Percentiles rank a stretch among this genome's conserved stretches.
phyloP scores from a whole-genome alignment of 1,140 invertebrate genomes.

The Pachyrhynchus sulphureomaculatus region DNA sequence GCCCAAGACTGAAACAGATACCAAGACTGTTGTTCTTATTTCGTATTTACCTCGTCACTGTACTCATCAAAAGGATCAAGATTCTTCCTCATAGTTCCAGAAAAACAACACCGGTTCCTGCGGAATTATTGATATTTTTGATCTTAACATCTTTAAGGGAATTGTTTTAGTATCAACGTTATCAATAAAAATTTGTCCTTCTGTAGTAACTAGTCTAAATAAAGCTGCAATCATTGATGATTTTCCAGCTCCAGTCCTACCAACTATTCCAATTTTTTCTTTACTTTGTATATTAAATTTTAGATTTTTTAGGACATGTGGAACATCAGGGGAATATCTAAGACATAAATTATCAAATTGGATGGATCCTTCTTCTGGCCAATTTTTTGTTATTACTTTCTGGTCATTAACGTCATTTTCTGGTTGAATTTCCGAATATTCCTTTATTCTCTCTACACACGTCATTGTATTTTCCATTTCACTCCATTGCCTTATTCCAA shows the following conservation, averaged over 20 bases:
- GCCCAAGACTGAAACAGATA: too few species aligned
- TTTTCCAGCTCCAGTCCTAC: conserved; percentile 66
- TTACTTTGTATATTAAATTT: conserved; percentile 60
- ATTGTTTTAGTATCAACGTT: conserved; percentile 63
- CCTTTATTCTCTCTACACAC: conserved; percentile 62
- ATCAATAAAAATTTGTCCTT: conserved; percentile 75
- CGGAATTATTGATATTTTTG: conserved; percentile 57
- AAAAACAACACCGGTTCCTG: conserved; percentile 72
- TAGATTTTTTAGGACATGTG: conserved; percentile 65
- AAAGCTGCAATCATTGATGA: conserved; percentile 73
- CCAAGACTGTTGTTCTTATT: too few species aligned
- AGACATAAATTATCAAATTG: conserved; percentile 59
- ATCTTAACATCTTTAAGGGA: conserved; percentile 67
- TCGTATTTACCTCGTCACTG: too few species aligned
- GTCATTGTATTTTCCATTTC: conserved; percentile 71
- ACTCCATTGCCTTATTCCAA: conserved; percentile 71
- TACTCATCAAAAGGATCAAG: too few species aligned
- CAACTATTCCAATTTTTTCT: conserved; percentile 59
- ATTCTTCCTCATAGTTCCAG: conserved; percentile 68
- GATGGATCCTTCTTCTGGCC: conserved; percentile 35
- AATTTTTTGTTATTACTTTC: conserved; percentile 55
- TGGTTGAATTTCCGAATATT: conserved; percentile 42
- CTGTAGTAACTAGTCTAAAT: conserved; percentile 67
- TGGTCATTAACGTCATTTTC: conserved; percentile 34
- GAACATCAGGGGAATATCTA: conserved; percentile 65